Conservation (phyloP, 2,797 vertebrate genomes). For the Adelosebastes latens region DNA sequence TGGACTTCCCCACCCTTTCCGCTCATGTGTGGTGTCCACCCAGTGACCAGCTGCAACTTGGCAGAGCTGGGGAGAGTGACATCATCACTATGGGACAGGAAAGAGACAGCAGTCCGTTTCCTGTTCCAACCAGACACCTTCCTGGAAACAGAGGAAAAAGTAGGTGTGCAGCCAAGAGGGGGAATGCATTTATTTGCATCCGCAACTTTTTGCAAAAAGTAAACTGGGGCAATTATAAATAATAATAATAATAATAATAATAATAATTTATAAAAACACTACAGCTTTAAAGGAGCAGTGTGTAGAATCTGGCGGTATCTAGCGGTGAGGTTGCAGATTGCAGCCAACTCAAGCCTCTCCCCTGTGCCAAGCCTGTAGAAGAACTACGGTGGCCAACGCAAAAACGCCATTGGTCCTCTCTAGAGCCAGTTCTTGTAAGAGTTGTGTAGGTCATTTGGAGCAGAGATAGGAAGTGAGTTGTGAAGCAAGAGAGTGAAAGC, state of each 20-base stretch:
- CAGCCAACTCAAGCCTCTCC: no score
- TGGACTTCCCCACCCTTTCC: conserved; percentile 55
- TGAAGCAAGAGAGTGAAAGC: no score
- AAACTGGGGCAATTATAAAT: background rate
- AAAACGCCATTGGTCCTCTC: no score
- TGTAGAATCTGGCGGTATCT: no score
- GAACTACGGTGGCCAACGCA: no score
- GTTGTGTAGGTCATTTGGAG: no score
- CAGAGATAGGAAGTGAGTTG: no score
- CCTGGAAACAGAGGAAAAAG: conserved; percentile 12
- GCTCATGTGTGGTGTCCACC: conserved; percentile 55
- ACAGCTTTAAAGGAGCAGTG: background rate
- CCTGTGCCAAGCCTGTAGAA: no score
- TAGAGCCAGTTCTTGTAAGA: no score
- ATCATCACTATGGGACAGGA: conserved; percentile 50
- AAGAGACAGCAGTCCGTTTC: conserved; percentile 15
- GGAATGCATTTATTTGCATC: background rate
- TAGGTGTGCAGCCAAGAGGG: background rate
- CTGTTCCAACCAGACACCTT: conserved; percentile 20
- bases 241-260: background rate
- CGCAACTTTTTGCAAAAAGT: background rate
- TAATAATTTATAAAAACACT: background rate
- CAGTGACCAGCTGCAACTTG: conserved; percentile 61
- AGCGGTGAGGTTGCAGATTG: no score
- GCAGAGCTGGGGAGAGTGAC: conserved; percentile 39